phyloP scores from a whole-genome alignment of 2,113 vertebrate genomes.

The Syngnathus scovelli region DNA sequence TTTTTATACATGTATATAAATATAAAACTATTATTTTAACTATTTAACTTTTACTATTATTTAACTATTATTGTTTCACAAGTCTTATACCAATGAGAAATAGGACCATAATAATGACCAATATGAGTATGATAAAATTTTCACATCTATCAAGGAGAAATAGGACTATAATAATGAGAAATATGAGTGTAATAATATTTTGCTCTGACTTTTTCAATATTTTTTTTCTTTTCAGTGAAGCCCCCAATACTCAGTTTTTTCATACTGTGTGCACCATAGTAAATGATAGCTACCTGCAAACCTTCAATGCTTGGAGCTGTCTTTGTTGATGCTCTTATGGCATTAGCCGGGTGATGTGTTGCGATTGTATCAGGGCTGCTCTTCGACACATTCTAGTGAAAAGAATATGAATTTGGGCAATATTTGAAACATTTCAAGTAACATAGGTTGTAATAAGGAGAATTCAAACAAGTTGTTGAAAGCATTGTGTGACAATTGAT shows the following conservation, averaged over 20 bases:
- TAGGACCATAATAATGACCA: too few species aligned
- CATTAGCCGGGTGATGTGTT: slow-evolving; percentile 10
- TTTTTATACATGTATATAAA: not conserved
- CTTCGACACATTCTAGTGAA: not conserved
- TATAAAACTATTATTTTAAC: too few species aligned
- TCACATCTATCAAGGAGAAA: not conserved
- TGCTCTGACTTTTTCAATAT: not conserved
- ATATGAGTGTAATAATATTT: not conserved
- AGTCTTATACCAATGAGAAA: not conserved
- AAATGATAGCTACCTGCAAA: slow-evolving; percentile 5
- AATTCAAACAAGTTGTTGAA: not conserved
- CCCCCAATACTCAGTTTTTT: not conserved
- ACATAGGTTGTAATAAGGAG: not conserved
- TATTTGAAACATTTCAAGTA: not conserved
- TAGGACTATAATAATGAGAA: too few species aligned
- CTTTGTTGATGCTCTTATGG: not conserved
- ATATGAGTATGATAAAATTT: too few species aligned
- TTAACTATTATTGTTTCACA: not conserved
- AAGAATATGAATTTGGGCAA: not conserved
- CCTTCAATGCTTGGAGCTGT: not conserved
- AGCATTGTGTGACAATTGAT: too few species aligned
- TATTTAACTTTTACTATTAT: too few species aligned
- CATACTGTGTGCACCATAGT: not conserved
- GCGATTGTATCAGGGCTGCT: not conserved
- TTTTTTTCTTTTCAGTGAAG: not conserved